These are phyloP conservation scores for Hypocryptadius cinnamomeus DNA, from an alignment of 2,113 vertebrate genomes.

Conservation along the genomic window DNA sequence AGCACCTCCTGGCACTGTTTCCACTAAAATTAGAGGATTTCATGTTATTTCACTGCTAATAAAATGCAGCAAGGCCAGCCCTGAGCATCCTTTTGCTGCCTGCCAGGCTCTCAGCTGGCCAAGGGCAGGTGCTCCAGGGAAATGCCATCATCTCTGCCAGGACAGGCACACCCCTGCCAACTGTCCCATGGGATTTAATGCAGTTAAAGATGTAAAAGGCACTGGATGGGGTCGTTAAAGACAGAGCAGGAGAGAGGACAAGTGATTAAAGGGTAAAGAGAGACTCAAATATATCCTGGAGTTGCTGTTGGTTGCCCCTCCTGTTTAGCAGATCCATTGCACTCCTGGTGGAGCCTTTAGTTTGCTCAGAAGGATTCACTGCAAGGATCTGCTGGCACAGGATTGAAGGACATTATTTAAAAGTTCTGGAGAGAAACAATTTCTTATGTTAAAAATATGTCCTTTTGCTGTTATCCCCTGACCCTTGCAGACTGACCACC, in stretches of 20 bases:
- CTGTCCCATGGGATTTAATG: not conserved
- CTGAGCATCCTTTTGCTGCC: not conserved
- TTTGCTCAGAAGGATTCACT: not conserved
- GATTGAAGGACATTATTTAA: not conserved
- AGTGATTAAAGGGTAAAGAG: not conserved
- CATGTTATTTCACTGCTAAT: not conserved
- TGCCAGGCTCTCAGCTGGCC: not conserved
- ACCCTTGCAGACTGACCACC: not conserved
- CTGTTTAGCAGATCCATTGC: not conserved
- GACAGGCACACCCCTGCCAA: not conserved
- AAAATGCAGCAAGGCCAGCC: not conserved
- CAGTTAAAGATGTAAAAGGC: not conserved
- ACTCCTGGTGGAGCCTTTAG: not conserved
- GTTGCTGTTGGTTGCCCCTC: not conserved
- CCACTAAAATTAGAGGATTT: not conserved
- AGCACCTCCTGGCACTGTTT: not conserved
- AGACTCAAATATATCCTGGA: not conserved
- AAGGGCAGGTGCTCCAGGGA: not conserved
- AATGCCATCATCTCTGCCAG: not conserved
- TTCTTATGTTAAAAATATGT: not conserved
- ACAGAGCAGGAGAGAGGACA: not conserved
- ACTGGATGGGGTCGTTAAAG: not conserved
- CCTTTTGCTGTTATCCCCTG: not conserved
- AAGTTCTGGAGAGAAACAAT: not conserved
- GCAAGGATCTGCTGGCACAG: not conserved